These are phyloP conservation scores for Cylloceria caligata DNA, from an alignment of 2,888 invertebrate genomes.

Conservation along the genomic window DNA sequence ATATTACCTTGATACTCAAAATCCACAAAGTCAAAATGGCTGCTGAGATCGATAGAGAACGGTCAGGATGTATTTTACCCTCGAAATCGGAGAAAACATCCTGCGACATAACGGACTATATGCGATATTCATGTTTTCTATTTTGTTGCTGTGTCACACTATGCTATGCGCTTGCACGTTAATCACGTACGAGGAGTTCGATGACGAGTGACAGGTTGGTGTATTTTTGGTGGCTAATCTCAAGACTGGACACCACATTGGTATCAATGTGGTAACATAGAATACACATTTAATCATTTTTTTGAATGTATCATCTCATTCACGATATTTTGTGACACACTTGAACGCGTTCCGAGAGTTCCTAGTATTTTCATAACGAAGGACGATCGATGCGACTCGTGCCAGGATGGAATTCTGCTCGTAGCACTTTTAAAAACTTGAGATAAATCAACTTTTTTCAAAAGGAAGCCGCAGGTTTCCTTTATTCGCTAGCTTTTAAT, in stretches of 20 bases:
- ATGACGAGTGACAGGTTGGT: conserved; percentile 22
- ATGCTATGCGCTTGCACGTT: neutral
- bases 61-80: conserved; percentile 72
- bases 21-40: conserved; percentile 74
- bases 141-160: neutral
- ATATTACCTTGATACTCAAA: neutral
- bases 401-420: conserved; percentile 11
- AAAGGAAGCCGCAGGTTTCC: conserved; percentile 30
- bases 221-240: conserved; percentile 9
- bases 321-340: conserved; percentile 52
- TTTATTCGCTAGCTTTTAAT: conserved; percentile 69
- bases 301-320: conserved; percentile 23
- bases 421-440: conserved; percentile 35
- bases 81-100: conserved; percentile 29
- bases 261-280: conserved; percentile 19
- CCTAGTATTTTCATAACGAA: conserved; percentile 66
- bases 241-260: neutral
- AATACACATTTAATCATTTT: conserved; percentile 9
- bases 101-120: conserved; percentile 16
- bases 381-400: conserved; percentile 15
- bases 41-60: conserved; percentile 78
- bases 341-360: conserved; percentile 60
- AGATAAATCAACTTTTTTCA: neutral
- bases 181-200: conserved; percentile 1
- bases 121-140: neutral